Evolutionary conservation across 2,888 invertebrate genomes (phyloP).

Genomic region (Hermodice carunculata): DNA sequence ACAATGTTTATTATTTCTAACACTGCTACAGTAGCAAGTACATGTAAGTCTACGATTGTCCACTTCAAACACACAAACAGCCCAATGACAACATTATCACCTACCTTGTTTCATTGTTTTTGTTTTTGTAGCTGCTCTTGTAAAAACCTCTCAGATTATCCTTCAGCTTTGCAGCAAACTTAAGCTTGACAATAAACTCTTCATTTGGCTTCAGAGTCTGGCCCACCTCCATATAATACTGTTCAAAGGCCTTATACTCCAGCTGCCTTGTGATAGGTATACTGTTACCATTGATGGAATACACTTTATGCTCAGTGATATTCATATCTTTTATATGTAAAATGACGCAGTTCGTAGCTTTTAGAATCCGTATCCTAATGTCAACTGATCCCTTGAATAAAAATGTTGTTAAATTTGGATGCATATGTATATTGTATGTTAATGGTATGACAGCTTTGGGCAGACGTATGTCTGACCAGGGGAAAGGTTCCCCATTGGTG

Average conservation of each 20-base stretch:
- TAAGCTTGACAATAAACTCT: slow-evolving; percentile 24
- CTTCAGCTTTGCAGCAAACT: slow-evolving; percentile 30
- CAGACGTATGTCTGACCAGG: slow-evolving; percentile 66
- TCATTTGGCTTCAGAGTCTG: slow-evolving; percentile 9
- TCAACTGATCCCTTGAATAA: slow-evolving; percentile 83
- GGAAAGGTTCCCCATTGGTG: slow-evolving; percentile 60
- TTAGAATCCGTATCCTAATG: slow-evolving; percentile 52
- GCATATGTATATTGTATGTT: slow-evolving; percentile 89
- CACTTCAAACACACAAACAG: neutral
- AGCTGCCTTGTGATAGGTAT: slow-evolving; percentile 83
- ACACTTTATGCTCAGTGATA: slow-evolving; percentile 37
- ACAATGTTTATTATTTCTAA: too few relatives aligned
- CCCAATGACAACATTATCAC: neutral
- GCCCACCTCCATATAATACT: slow-evolving; percentile 70
- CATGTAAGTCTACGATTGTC: neutral
- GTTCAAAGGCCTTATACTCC: slow-evolving; percentile 84
- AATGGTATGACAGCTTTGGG: slow-evolving; percentile 70
- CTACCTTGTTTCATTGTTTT: slow-evolving; percentile 29
- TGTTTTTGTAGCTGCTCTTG: slow-evolving; percentile 37
- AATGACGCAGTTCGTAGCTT: slow-evolving; percentile 63
- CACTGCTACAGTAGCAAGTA: too few relatives aligned
- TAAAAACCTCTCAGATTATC: slow-evolving; percentile 41
- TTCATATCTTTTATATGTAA: slow-evolving; percentile 66
- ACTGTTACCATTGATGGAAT: slow-evolving; percentile 55
- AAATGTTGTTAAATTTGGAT: slow-evolving; percentile 91